A percentile compares a stretch with the other conserved stretches of the same genome.
These are phyloP conservation scores for Momotus momota DNA, from an alignment of 2,797 vertebrate species.

Conservation along the genomic window DNA sequence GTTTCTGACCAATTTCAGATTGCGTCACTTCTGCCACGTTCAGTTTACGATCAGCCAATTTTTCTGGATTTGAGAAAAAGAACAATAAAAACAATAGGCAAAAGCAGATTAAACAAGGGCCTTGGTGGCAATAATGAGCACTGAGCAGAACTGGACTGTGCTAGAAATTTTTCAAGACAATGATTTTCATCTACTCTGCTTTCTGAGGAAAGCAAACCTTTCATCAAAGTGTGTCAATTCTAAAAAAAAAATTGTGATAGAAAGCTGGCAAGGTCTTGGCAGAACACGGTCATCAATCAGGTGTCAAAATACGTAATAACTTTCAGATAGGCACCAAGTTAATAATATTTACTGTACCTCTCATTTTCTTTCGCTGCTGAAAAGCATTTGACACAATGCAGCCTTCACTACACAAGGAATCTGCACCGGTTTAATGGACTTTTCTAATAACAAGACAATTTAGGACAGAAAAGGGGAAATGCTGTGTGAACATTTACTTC, in stretches of 20 bases:
- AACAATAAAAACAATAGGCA: not conserved
- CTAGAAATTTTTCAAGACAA: not conserved
- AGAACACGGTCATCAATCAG: not conserved
- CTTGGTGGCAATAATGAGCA: not conserved
- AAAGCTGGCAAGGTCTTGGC: not conserved
- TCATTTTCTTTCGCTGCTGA: not conserved
- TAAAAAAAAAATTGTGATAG: not conserved
- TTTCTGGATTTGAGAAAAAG: constrained; percentile 81
- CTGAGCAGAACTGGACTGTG: not conserved
- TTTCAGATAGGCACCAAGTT: not conserved
- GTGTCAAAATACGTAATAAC: not conserved
- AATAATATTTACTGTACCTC: not conserved
- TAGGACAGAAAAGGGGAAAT: not conserved
- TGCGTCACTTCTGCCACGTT: constrained; percentile 97
- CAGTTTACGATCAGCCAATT: constrained; percentile 88
- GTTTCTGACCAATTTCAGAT: constrained; percentile 95
- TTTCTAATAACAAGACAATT: not conserved
- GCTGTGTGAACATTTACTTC: not conserved
- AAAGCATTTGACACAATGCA: not conserved
- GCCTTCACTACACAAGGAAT: not conserved
- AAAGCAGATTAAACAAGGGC: not conserved
- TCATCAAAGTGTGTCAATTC: not conserved
- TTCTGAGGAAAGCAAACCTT: not conserved
- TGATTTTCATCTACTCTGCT: not conserved
- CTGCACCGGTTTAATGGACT: not conserved